Base-by-base conservation (phyloP, 2,113 vertebrate genomes). In the Crocuta crocuta region DNA sequence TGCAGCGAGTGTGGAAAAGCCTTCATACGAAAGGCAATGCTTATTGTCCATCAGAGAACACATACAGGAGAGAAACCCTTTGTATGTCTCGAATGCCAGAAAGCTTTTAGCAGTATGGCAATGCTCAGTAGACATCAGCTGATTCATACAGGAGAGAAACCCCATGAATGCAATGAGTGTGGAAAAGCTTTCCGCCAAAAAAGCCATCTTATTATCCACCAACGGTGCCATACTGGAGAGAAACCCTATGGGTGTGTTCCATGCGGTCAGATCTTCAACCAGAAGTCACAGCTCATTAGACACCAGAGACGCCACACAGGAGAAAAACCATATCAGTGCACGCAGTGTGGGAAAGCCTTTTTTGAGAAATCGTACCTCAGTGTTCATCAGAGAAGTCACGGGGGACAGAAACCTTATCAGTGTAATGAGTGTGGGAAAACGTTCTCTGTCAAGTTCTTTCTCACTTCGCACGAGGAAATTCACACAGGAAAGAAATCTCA, bases 121-220 rank as follows among this genome's bases (percentile, higher is more conserved):
- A 80, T 97, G 78, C 85, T 98, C 10, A 89, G 68, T 31, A 58
- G 95, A 58, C 97, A 97, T 80, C 85, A 96, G 35, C 63, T 96
- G 74, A 95, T 97, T 91, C 97, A 97, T 39, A 97, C 88, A 7
- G 97, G 97, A 78, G 96, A 98, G 86, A 97, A 96, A 19, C 95
- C 96, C 1, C 95, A 97, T 35, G 89, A 87, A 31, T 97, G 96
- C 50, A 71, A 43, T 2, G 95, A 98, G 48, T 97, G 97, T 50
- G 96, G 96, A 8, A 96, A 97, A 23, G 50, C 86, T 73, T 98
- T 97, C 84, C 63, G 58, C 8, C 95, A 97, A n/a, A 91, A 97
- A 48, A 93, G 92, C 15, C 95, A 97, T 39, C 95, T 98, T 7
- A 65, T 63, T 10, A 95, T 94, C 58, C 96, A 98, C 65, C 95